Conservation (phyloP, 2,888 invertebrate genomes). For the Bugulina stolonifera region DNA sequence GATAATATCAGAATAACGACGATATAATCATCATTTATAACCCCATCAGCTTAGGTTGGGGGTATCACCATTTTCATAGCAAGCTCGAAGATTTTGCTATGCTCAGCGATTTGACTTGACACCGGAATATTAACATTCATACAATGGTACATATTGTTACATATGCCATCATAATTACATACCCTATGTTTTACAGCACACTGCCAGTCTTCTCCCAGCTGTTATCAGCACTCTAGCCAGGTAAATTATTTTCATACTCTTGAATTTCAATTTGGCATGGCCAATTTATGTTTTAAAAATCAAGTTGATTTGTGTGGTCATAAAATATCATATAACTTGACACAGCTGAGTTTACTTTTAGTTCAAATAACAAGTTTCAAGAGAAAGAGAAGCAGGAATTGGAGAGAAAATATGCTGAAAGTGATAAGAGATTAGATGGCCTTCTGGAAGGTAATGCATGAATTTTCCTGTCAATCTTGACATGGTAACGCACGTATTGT, state of each 20-base stretch:
- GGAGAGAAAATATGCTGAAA: slow-evolving; percentile 85
- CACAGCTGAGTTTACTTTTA: neutral
- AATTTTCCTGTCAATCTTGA: too few relatives aligned
- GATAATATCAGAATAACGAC: too few relatives aligned
- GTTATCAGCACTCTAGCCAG: slow-evolving; percentile 18
- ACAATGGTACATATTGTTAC: too few relatives aligned
- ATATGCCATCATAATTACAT: too few relatives aligned
- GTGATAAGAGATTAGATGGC: slow-evolving; percentile 81
- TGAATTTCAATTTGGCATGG: neutral
- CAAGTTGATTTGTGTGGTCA: neutral
- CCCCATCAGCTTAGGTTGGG: too few relatives aligned
- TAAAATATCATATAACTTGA: neutral
- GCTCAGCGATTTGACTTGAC: too few relatives aligned
- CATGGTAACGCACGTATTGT: too few relatives aligned
- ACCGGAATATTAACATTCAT: too few relatives aligned
- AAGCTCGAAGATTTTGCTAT: too few relatives aligned
- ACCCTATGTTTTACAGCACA: slow-evolving; percentile 16
- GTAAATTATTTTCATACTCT: neutral
- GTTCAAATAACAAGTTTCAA: slow-evolving; percentile 22
- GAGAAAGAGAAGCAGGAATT: slow-evolving; percentile 85
- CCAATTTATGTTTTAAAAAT: too few relatives aligned
- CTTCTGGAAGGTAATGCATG: slow-evolving; percentile 64
- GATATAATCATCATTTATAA: too few relatives aligned
- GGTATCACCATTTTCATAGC: too few relatives aligned
- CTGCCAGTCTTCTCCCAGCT: slow-evolving; percentile 15